These are phyloP conservation scores for Cebidichthys violaceus DNA, from an alignment of 2,113 vertebrate species.

Conservation along the genomic window DNA sequence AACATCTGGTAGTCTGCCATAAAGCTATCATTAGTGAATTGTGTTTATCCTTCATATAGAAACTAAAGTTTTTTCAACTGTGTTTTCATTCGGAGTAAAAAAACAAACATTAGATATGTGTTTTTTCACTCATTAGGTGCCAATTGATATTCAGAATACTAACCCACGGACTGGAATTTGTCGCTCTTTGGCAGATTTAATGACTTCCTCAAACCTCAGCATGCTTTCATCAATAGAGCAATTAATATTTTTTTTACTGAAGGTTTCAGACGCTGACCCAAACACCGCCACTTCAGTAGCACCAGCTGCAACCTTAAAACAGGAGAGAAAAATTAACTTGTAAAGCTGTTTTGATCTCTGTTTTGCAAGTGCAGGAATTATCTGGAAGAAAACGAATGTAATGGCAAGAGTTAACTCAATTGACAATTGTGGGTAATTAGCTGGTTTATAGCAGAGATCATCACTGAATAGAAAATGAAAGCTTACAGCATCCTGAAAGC, in stretches of 20 bases:
- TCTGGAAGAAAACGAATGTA: constrained; percentile 2
- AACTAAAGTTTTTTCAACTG: constrained; percentile 20
- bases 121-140: constrained; percentile 37
- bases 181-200: constrained; percentile 86
- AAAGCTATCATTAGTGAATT: constrained; percentile 68
- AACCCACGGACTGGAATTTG: constrained; percentile 93
- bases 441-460: constrained; percentile 17
- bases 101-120: constrained; percentile 1
- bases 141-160: constrained; percentile 57
- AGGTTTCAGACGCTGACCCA: constrained; percentile 93
- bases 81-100: constrained; percentile 17
- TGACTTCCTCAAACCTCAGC: constrained; percentile 89
- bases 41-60: constrained; percentile 51
- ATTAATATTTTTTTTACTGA: constrained; percentile 93
- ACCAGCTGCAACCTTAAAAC: constrained; percentile 89
- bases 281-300: constrained; percentile 94
- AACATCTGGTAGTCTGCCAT: constrained; percentile 76
- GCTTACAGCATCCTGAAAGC: constrained; percentile 94
- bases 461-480: constrained; percentile 44
- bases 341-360: constrained; percentile 13
- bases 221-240: constrained; percentile 96
- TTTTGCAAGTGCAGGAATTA: constrained; percentile 31
- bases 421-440: constrained; percentile 26
- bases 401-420: constrained; percentile 31
- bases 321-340: constrained; percentile 45